A percentile compares a stretch with the other conserved stretches of the same genome.
Evolutionary conservation across 1,140 invertebrate species (phyloP).

Genomic region (Globodera ellingtonae): DNA sequence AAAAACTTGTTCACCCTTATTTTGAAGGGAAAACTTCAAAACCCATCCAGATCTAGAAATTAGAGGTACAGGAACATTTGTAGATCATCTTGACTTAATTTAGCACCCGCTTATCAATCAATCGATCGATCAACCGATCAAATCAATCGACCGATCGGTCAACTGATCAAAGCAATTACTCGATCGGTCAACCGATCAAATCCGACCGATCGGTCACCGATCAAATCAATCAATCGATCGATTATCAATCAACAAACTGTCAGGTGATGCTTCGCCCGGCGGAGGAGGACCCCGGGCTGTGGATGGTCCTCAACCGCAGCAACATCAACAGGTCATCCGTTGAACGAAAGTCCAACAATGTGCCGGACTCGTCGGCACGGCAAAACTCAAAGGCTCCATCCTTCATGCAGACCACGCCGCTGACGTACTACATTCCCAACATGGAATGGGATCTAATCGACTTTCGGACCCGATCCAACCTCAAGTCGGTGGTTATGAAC

Average conservation of each 20-base stretch:
- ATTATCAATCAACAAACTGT: neutral
- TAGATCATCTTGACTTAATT: no score
- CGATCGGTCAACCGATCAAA: no score
- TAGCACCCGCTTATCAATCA: no score
- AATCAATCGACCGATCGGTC: neutral
- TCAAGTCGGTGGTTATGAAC: constrained; percentile 44
- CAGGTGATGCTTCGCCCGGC: constrained; percentile 36
- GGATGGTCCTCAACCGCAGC: neutral
- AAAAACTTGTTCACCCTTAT: no score
- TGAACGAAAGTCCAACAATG: constrained; percentile 2
- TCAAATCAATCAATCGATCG: neutral
- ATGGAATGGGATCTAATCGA: constrained; percentile 62
- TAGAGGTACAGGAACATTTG: no score
- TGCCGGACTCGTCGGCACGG: neutral
- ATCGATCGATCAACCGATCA: neutral
- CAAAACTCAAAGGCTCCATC: neutral
- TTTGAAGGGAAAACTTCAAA: no score
- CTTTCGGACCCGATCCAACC: constrained; percentile 54
- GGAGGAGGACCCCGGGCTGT: constrained; percentile 19
- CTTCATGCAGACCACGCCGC: constrained; percentile 23
- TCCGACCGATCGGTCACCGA: no score
- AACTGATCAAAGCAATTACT: neutral
- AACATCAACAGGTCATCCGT: neutral
- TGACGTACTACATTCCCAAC: constrained; percentile 63
- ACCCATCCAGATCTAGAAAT: no score